These are phyloP conservation scores for Hypolimnas misippus DNA, from an alignment of 2,888 invertebrate genomes.

Conservation along the genomic window DNA sequence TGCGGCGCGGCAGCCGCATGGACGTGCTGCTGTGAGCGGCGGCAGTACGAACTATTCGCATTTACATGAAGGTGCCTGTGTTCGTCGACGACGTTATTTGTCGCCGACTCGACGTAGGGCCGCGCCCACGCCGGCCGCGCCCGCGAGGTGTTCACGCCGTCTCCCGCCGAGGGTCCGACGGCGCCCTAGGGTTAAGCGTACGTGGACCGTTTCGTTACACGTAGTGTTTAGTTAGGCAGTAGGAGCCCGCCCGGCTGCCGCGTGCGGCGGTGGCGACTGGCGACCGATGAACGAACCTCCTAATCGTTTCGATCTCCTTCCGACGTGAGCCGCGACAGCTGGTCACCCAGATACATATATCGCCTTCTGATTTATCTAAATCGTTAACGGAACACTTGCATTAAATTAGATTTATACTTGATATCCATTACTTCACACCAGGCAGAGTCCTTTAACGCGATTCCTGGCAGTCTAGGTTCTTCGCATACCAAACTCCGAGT, in stretches of 20 bases:
- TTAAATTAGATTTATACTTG: no score
- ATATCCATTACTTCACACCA: no score
- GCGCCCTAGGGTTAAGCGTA: slow-evolving; percentile 21
- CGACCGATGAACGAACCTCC: slow-evolving; percentile 3
- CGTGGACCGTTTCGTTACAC: slow-evolving; percentile 31
- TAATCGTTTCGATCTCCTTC: background rate
- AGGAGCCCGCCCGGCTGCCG: slow-evolving; percentile 4
- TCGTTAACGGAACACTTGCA: background rate
- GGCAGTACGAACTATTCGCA: slow-evolving; percentile 30
- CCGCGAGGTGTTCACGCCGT: slow-evolving; percentile 16
- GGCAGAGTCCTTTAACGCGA: no score
- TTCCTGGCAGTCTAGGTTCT: no score
- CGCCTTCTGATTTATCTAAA: no score
- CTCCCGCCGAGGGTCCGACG: background rate
- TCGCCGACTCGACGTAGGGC: slow-evolving; percentile 18
- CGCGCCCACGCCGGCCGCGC: no score
- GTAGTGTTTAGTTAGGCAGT: slow-evolving; percentile 28
- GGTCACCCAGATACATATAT: background rate
- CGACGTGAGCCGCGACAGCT: background rate
- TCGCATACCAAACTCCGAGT: no score
- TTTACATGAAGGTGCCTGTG: slow-evolving; percentile 38
- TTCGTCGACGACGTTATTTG: slow-evolving; percentile 28
- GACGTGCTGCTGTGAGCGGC: slow-evolving; percentile 70
- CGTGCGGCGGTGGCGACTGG: background rate
- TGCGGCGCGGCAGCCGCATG: slow-evolving; percentile 74